Base-by-base conservation (phyloP, 92 coral and sea anemone species). In the Epizoanthus ramosus region DNA sequence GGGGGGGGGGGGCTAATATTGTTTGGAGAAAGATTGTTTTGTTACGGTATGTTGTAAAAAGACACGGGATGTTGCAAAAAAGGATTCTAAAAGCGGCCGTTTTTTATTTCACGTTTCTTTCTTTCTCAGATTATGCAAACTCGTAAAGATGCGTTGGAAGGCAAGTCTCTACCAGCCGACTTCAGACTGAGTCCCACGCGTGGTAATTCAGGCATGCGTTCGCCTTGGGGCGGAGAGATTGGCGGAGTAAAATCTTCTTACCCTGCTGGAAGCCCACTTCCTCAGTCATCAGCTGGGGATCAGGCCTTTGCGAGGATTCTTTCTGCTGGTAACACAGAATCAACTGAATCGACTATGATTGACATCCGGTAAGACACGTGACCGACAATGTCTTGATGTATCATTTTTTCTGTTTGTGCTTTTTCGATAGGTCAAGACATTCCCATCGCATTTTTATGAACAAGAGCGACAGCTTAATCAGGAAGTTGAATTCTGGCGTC, bases 211-310 rank as follows among this genome's bases (percentile, higher is more conserved):
- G 98, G 98, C 4, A 93, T 90, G 77, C 86, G 98, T n/a, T 89
- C 98, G 5, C 95, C 98, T 69, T 95, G 98, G 98, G 98, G 98
- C 63, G 98, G 98, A 35, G 98, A 95, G 79, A 95, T 95, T 56
- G 98, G 98, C 13, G 98, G 98, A 1, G 85, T 91, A 39, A 88
- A 91, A 35, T 63, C 87, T 72, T 68, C 91, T 28, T 79, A 85
- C 37, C 90, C 83, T 13, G 22, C 80, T 22, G 53, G 53, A 13
- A 80, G 80, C 54, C 77, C 87, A 6, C 79, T 71, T 69, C 41
- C 65, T 5, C 63, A 66, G 39, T 80, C 83, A 43, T 2, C 84
- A n/a, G 66, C 83, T 39, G 88, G 43, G 24, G 85, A 53, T 15
- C 87, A 84, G 53, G 81, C 28, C 15, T 35, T 69, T 33, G 22